phyloP scores from a whole-genome alignment of 1,140 invertebrate species.

The Drosophila arawakana region DNA sequence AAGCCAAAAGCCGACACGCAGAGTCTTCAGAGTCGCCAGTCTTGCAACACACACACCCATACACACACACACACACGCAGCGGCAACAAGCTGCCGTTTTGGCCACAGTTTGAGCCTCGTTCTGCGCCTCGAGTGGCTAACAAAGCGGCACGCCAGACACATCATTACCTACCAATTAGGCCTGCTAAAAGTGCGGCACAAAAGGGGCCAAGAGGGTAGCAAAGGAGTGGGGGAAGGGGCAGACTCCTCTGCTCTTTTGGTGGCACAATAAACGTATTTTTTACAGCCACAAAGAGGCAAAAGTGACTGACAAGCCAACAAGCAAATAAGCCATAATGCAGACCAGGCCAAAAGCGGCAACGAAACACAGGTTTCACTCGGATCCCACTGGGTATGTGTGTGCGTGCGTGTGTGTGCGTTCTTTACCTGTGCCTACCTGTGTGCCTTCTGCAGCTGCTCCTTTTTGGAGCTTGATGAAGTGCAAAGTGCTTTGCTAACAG shows the following conservation, averaged over 20 bases:
- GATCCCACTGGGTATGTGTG: not conserved
- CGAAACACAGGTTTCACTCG: not conserved
- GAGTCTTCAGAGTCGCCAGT: conserved; percentile 18
- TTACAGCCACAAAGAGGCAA: conserved; percentile 56
- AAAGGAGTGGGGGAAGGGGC: conserved; percentile 1
- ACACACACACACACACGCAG: conserved; percentile 53
- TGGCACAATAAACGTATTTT: conserved; percentile 73
- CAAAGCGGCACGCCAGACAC: conserved; percentile 79
- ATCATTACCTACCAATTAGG: conserved; percentile 84
- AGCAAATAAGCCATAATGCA: conserved; percentile 79
- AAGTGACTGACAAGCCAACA: conserved; percentile 64
- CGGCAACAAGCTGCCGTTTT: conserved; percentile 18
- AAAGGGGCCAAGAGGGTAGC: not conserved
- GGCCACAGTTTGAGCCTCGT: not conserved
- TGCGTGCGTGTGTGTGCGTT: conserved; percentile 2
- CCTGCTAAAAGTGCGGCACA: conserved; percentile 26
- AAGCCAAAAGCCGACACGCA: conserved; percentile 68
- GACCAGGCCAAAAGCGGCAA: conserved; percentile 5
- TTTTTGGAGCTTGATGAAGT: conserved; percentile 62
- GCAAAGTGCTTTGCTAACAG: conserved; percentile 77
- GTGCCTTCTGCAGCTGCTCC: conserved; percentile 23
- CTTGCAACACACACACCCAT: conserved; percentile 28
- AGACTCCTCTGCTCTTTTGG: conserved; percentile 56
- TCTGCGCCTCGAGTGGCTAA: conserved; percentile 57
- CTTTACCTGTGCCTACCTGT: conserved; percentile 22